These are phyloP conservation scores for Bergia sp. DNA, from an alignment of 92 coral and sea anemone species.

Conservation along the genomic window DNA sequence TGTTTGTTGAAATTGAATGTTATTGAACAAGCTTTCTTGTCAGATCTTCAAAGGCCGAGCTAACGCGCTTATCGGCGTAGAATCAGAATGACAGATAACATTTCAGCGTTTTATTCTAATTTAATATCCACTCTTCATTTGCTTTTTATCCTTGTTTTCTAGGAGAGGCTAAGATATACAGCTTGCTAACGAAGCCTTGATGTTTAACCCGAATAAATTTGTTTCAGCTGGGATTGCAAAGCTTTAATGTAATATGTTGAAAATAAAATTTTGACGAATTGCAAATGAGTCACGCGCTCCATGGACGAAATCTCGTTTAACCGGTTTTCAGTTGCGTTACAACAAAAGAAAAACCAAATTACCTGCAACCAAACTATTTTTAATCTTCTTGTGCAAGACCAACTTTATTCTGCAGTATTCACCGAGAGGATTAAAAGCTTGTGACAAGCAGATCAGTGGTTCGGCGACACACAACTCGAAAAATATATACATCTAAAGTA, in stretches of 20 bases:
- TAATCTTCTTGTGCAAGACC: background rate
- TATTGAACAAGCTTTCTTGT: background rate
- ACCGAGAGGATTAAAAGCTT: background rate
- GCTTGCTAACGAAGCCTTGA: background rate
- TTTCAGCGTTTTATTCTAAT: background rate
- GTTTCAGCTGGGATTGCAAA: background rate
- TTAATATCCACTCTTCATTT: background rate
- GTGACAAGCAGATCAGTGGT: background rate
- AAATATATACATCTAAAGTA: background rate
- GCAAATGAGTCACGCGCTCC: conserved; percentile 50
- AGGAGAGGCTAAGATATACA: background rate
- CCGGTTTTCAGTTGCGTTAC: conserved; percentile 47
- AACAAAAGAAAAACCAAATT: background rate
- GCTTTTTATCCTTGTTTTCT: background rate
- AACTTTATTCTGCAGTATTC: background rate
- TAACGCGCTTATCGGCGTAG: background rate
- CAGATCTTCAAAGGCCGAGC: background rate
- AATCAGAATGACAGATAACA: background rate
- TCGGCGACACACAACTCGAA: background rate
- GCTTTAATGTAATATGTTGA: background rate
- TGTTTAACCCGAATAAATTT: background rate
- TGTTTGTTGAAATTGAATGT: background rate
- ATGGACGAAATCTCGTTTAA: conserved; percentile 2
- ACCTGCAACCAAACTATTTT: background rate
- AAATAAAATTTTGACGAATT: background rate